These are phyloP conservation scores for Camponotus fellah DNA, from an alignment of 2,888 invertebrate species.

Conservation along the genomic window DNA sequence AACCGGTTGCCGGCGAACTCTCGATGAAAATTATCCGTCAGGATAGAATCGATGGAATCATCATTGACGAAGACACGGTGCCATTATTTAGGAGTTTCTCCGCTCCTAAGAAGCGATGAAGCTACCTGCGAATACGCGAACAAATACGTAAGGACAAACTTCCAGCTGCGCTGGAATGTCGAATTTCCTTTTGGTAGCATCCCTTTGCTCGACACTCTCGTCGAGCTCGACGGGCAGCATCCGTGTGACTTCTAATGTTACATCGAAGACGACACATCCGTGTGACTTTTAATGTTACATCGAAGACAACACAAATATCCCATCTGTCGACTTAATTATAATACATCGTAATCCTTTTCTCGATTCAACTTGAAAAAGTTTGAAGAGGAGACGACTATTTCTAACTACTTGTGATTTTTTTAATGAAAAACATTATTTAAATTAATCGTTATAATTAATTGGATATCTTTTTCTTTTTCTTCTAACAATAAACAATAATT, in stretches of 20 bases:
- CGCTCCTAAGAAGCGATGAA: constrained; percentile 46
- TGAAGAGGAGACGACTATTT: constrained; percentile 12
- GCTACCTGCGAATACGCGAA: constrained; percentile 64
- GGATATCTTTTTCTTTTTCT: not conserved
- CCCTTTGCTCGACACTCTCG: constrained; percentile 66
- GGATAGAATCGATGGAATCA: constrained; percentile 63
- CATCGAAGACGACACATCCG: no score
- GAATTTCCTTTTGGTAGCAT: constrained; percentile 72
- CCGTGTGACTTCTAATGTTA: not conserved
- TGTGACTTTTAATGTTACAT: not conserved
- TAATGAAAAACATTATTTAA: not conserved
- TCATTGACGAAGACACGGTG: constrained; percentile 35
- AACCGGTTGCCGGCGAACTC: constrained; percentile 59
- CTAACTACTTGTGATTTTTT: not conserved
- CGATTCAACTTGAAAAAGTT: not conserved
- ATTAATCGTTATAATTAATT: not conserved
- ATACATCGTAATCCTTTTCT: not conserved
- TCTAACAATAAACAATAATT: not conserved
- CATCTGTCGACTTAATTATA: constrained; percentile 36
- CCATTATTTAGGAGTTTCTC: constrained; percentile 73
- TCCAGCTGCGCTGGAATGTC: constrained; percentile 78
- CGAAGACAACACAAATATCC: constrained; percentile 4
- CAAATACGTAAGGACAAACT: constrained; percentile 61
- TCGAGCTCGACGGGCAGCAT: constrained; percentile 34
- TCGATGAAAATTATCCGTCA: constrained; percentile 49